A percentile compares a stretch with the other conserved stretches of the same genome.
phyloP scores from a whole-genome alignment of 2,797 vertebrate genomes.

The Siniperca obscura region DNA sequence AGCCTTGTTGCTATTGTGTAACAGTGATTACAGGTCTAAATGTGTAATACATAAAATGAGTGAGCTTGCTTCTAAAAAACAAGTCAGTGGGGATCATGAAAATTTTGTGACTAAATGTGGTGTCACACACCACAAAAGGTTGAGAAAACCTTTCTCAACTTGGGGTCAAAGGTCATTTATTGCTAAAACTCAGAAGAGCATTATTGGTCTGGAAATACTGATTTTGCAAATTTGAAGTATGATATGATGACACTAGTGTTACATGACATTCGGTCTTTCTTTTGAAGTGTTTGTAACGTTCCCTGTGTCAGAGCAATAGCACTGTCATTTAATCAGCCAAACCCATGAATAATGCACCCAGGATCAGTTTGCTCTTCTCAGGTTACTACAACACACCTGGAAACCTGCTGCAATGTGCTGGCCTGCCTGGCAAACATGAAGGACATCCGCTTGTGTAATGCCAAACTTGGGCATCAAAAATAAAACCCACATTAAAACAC shows the following conservation, averaged over 20 bases:
- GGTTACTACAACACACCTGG: constrained; percentile 51
- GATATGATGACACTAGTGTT: background rate
- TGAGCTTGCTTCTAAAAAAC: background rate
- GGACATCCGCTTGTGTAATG: background rate
- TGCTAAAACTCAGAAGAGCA: background rate
- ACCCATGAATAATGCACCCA: constrained; percentile 76
- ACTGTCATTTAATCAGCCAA: constrained; percentile 59
- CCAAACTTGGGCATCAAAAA: background rate
- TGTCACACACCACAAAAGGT: background rate
- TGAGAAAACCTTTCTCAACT: background rate
- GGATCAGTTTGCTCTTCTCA: constrained; percentile 63
- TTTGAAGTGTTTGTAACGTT: background rate
- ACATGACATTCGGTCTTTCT: background rate
- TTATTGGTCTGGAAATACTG: background rate
- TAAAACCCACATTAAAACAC: background rate
- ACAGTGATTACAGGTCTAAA: constrained; percentile 1
- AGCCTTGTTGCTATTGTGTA: background rate
- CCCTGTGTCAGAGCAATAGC: constrained; percentile 20
- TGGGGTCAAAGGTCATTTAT: background rate
- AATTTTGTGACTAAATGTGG: background rate
- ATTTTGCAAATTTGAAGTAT: background rate
- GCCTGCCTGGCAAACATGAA: background rate
- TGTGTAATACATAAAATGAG: background rate
- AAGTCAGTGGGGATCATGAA: background rate
- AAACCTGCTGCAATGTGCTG: background rate